phyloP scores from a whole-genome alignment of 2,113 vertebrate species.

The Ursus arctos region DNA sequence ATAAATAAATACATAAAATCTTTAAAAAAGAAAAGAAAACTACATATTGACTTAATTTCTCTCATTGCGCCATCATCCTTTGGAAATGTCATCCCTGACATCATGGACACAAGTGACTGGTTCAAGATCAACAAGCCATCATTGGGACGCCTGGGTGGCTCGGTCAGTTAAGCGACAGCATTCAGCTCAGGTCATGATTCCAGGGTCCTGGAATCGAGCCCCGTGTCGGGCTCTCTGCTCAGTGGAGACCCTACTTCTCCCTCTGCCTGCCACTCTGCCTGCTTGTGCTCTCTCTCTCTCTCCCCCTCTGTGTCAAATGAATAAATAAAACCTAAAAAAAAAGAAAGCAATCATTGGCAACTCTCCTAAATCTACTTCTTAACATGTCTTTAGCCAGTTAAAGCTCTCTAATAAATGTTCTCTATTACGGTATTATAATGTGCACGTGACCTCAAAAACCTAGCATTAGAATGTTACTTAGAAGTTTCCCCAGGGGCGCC shows the following conservation, averaged over 20 bases:
- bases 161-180: no score
- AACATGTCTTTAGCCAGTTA: neutral
- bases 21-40: no score
- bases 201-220: no score
- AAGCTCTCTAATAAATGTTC: slow-evolving; percentile 16
- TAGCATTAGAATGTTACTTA: neutral
- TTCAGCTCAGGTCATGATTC: no score
- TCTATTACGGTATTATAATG: neutral
- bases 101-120: neutral
- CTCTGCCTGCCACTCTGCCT: no score
- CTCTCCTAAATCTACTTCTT: neutral
- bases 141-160: no score
- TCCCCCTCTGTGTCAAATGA: no score
- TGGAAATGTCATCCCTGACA: neutral
- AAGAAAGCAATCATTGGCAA: neutral
- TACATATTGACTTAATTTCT: neutral
- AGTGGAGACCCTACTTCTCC: no score
- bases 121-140: neutral
- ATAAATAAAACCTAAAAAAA: no score
- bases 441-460: neutral
- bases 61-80: neutral
- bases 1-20: no score
- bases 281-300: no score
- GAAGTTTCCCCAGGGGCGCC: neutral
- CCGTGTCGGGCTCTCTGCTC: no score